Percentiles rank a stretch among this genome's conserved stretches.
These are phyloP conservation scores for Trichonephila clavipes DNA, from an alignment of 1,140 invertebrate genomes.

Conservation along the genomic window DNA sequence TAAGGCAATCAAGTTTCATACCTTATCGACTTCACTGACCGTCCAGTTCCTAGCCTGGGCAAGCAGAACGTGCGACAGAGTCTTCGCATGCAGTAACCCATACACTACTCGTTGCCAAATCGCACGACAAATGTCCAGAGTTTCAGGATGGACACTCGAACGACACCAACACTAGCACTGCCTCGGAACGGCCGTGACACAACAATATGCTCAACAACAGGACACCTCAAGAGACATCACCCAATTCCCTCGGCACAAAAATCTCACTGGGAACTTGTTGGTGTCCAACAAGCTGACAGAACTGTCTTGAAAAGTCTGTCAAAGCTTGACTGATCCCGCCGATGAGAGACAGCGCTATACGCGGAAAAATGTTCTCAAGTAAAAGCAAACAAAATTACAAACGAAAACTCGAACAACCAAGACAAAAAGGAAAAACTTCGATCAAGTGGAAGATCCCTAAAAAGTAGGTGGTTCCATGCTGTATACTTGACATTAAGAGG, in stretches of 20 bases:
- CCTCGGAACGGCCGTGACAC: neutral
- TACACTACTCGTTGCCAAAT: slow-evolving; percentile 37
- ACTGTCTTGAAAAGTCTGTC: slow-evolving; percentile 10
- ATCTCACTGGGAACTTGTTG: neutral
- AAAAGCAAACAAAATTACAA: slow-evolving; percentile 8
- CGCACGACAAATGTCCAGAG: neutral
- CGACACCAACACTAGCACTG: neutral
- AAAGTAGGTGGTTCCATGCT: slow-evolving; percentile 54
- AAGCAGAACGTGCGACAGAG: slow-evolving; percentile 59
- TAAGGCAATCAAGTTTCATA: neutral
- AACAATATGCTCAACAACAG: neutral
- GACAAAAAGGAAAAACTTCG: neutral
- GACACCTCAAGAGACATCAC: neutral
- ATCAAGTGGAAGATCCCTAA: neutral
- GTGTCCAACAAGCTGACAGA: neutral
- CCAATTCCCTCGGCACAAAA: neutral
- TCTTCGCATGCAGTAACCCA: slow-evolving; percentile 68
- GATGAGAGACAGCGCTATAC: neutral
- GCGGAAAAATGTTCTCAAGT: slow-evolving; percentile 7
- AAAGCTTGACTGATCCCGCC: slow-evolving; percentile 15
- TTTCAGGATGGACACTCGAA: neutral
- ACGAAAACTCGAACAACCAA: slow-evolving; percentile 18
- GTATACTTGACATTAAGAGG: slow-evolving; percentile 55
- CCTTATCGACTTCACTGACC: slow-evolving; percentile 58
- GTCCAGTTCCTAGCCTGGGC: slow-evolving; percentile 60